phyloP scores from a whole-genome alignment of 2,888 invertebrate genomes.

The Lacanobia oleracea region DNA sequence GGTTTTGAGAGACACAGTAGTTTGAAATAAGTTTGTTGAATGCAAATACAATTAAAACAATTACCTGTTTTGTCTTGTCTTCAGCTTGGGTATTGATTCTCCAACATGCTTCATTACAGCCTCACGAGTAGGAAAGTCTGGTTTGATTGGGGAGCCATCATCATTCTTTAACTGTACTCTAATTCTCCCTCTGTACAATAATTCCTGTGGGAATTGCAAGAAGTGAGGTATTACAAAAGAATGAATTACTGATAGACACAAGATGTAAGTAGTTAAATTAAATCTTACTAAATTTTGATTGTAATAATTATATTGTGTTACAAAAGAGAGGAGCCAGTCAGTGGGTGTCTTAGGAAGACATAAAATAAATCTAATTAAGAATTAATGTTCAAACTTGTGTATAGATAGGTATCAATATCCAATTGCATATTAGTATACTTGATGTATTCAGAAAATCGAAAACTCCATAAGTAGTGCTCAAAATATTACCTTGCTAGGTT shows the following conservation, averaged over 20 bases:
- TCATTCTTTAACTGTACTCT: conserved; percentile 98
- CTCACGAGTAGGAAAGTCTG: conserved; percentile 94
- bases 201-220: conserved; percentile 90
- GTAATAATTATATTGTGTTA: too few species aligned
- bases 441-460: neutral
- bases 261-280: too few species aligned
- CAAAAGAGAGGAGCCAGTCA: too few species aligned
- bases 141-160: conserved; percentile 94
- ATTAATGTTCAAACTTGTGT: too few species aligned
- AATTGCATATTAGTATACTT: neutral
- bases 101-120: conserved; percentile 94
- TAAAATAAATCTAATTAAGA: too few species aligned
- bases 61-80: conserved; percentile 93
- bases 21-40: neutral
- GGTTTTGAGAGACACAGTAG: neutral
- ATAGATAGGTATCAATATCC: neutral
- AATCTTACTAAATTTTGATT: too few species aligned
- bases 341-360: too few species aligned
- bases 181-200: conserved; percentile 95
- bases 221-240: neutral
- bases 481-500: conserved; percentile 93
- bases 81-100: conserved; percentile 97
- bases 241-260: neutral
- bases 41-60: neutral
- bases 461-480: neutral